Percentiles rank a stretch among this genome's conserved stretches.
Conservation (phyloP, 2,113 vertebrate species). For the Sitta europaea region DNA sequence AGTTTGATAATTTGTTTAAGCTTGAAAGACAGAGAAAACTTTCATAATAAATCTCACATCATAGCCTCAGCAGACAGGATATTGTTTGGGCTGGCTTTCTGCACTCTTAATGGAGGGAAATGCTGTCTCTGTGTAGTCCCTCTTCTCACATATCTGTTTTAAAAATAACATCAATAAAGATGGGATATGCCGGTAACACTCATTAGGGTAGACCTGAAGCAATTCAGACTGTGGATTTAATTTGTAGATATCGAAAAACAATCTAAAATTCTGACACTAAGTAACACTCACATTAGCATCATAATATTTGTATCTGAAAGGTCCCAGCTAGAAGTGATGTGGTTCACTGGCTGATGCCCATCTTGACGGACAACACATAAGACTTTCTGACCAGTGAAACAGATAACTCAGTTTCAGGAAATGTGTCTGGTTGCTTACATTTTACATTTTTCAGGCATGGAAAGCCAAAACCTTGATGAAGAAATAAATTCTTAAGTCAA, state of each 20-base stretch:
- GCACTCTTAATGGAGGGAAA: background rate
- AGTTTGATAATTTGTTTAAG: background rate
- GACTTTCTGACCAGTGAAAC: background rate
- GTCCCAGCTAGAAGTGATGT: background rate
- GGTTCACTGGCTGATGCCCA: background rate
- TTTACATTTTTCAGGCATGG: background rate
- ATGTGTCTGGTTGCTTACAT: background rate
- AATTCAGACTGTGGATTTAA: background rate
- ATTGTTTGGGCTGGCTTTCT: background rate
- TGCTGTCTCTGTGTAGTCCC: background rate
- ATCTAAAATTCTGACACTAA: conserved; percentile 49
- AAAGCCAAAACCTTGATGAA: background rate
- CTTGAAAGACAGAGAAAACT: background rate
- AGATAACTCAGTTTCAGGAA: background rate
- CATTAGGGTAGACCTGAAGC: conserved; percentile 20
- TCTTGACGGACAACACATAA: background rate
- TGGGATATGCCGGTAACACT: conserved; percentile 4
- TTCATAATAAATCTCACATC: background rate
- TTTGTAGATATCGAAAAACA: conserved; percentile 38
- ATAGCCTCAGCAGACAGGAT: background rate
- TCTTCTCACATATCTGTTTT: conserved; percentile 18
- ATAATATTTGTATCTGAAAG: conserved; percentile 22
- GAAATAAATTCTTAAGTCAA: background rate
- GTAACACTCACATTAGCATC: background rate
- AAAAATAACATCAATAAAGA: conserved; percentile 43